Evolutionary conservation across 2,113 vertebrate genomes (phyloP).

Genomic region (Dicentrarchus labrax): DNA sequence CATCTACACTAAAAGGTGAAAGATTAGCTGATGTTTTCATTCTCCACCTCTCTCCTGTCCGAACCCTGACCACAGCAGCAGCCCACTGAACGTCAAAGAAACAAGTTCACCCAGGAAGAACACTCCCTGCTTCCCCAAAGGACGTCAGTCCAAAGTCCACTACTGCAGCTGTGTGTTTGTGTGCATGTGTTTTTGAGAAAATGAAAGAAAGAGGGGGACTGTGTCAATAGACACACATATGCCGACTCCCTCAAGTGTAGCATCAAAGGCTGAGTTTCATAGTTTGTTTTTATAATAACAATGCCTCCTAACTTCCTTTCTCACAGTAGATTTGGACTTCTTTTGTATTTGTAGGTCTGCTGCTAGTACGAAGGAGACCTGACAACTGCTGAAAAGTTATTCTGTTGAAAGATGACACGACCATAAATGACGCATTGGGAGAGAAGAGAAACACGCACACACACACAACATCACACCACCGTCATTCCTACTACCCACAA

Average conservation of each 20-base stretch:
- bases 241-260: constrained; percentile 31
- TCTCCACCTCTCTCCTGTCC: constrained; percentile 48
- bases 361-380: not conserved
- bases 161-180: constrained; percentile 60
- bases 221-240: constrained; percentile 58
- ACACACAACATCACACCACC: not conserved
- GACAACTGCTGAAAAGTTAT: constrained; percentile 30
- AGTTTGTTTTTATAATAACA: constrained; percentile 53
- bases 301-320: constrained; percentile 18
- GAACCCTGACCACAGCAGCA: constrained; percentile 29
- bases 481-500: constrained; percentile 5
- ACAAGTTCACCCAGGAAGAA: constrained; percentile 72
- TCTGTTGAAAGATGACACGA: constrained; percentile 45
- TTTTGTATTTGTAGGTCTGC: constrained; percentile 6
- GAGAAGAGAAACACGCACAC: constrained; percentile 23
- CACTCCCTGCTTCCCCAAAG: constrained; percentile 71
- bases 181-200: constrained; percentile 29
- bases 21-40: constrained; percentile 55
- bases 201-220: constrained; percentile 21
- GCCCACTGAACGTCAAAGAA: constrained; percentile 58
- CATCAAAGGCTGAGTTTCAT: constrained; percentile 52
- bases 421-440: constrained; percentile 47
- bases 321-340: constrained; percentile 6
- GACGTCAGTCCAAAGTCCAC: constrained; percentile 65
- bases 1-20: constrained; percentile 26